phyloP scores from a whole-genome alignment of 64 coral and sea anemone species.

The Acropora tenuis region DNA sequence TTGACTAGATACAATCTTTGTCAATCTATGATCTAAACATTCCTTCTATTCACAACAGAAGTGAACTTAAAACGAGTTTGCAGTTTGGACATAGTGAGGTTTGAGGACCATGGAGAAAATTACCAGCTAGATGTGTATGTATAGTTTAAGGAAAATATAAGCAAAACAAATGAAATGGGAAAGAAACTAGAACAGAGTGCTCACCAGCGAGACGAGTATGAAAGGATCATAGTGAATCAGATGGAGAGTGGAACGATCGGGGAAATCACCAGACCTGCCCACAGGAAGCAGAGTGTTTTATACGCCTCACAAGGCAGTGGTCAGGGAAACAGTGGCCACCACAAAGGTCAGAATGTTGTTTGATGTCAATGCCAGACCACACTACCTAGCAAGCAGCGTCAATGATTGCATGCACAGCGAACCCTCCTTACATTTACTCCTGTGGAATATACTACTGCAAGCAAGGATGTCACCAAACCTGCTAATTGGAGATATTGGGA shows the following conservation, averaged over 20 bases:
- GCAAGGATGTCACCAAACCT: neutral
- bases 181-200: constrained; percentile 15
- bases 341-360: constrained; percentile 55
- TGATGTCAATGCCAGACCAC: neutral
- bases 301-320: constrained; percentile 59
- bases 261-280: constrained; percentile 11
- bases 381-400: constrained; percentile 3
- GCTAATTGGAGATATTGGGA: neutral
- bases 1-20: constrained; percentile 61
- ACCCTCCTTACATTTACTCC: constrained; percentile 22
- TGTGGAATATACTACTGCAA: neutral
- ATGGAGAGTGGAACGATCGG: constrained; percentile 40
- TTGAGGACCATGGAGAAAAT: constrained; percentile 49
- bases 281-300: constrained; percentile 10
- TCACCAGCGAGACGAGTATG: neutral
- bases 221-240: constrained; percentile 47
- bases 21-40: constrained; percentile 32
- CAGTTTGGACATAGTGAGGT: constrained; percentile 12
- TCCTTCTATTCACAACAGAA: constrained; percentile 32
- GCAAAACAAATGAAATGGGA: constrained; percentile 24
- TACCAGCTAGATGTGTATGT: neutral
- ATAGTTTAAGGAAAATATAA: constrained; percentile 44
- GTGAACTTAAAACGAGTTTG: constrained; percentile 23
- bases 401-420: constrained; percentile 34
- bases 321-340: constrained; percentile 15